Percentiles rank a stretch among this genome's conserved stretches.
Evolutionary conservation across 2,113 vertebrate genomes (phyloP).

Genomic region (Oncorhynchus gorbuscha): DNA sequence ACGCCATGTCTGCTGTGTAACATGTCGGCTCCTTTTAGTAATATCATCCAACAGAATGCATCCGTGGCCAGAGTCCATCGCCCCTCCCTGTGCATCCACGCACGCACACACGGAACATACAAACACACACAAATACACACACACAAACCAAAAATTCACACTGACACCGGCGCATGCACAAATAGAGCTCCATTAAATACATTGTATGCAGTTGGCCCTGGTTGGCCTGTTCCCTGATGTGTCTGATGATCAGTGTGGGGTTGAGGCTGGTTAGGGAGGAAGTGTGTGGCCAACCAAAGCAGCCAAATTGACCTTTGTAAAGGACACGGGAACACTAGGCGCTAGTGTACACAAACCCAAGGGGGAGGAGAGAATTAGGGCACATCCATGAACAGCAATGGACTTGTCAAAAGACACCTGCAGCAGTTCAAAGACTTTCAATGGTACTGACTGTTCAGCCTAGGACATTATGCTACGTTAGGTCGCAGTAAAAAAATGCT

Average conservation of each 20-base stretch:
- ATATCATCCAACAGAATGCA: conserved; percentile 54
- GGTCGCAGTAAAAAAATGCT: too few species aligned
- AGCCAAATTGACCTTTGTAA: conserved; percentile 8
- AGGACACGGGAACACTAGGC: neutral
- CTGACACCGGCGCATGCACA: neutral
- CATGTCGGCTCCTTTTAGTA: conserved; percentile 64
- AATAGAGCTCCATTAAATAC: neutral
- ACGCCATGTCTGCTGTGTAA: conserved; percentile 55
- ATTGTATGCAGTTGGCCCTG: neutral
- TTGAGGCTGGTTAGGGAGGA: neutral
- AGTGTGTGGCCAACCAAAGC: neutral
- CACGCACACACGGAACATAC: neutral
- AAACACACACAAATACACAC: neutral
- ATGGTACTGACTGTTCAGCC: neutral
- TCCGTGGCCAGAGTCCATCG: neutral
- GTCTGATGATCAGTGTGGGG: neutral
- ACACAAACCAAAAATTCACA: neutral
- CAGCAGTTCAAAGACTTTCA: neutral
- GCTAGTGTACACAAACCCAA: conserved; percentile 1
- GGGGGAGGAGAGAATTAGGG: neutral
- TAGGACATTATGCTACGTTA: neutral
- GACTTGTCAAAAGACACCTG: conserved; percentile 1
- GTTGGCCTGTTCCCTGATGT: neutral
- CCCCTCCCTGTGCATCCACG: conserved; percentile 3
- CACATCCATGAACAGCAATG: neutral